These are phyloP conservation scores for Hybos culiciformis DNA, from an alignment of 2,888 invertebrate species.

Conservation along the genomic window DNA sequence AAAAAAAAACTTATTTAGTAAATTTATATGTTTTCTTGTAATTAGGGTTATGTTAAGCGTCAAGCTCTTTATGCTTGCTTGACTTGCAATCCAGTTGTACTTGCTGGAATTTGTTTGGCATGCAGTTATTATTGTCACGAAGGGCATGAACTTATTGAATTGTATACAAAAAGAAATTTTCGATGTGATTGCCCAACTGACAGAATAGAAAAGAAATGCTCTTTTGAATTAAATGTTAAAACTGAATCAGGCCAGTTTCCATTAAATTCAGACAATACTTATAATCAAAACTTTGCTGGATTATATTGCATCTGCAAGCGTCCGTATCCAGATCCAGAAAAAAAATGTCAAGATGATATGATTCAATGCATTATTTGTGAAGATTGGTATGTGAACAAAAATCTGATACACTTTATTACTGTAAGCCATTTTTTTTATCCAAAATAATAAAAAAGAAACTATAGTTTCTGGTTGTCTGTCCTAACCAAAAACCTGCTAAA, in stretches of 20 bases:
- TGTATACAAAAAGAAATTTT: conserved; percentile 93
- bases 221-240: conserved; percentile 17
- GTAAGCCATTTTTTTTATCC: no score
- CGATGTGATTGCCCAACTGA: conserved; percentile 71
- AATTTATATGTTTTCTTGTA: background rate
- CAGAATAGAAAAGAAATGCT: conserved; percentile 36
- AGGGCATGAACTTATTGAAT: conserved; percentile 84
- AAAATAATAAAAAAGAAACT: no score
- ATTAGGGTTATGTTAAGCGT: conserved; percentile 75
- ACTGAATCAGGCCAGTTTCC: conserved; percentile 29
- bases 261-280: conserved; percentile 56
- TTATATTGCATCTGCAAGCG: conserved; percentile 81
- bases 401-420: no score
- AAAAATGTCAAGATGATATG: conserved; percentile 76
- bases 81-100: conserved; percentile 65
- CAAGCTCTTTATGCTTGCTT: conserved; percentile 91
- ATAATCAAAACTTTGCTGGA: conserved; percentile 92
- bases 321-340: conserved; percentile 90
- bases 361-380: conserved; percentile 93
- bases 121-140: conserved; percentile 92
- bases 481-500: no score
- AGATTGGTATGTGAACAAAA: no score
- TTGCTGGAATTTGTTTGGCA: conserved; percentile 84
- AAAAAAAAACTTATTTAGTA: no score
- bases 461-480: no score